These are phyloP conservation scores for Lonchura striata DNA, from an alignment of 2,113 vertebrate genomes.

Conservation along the genomic window DNA sequence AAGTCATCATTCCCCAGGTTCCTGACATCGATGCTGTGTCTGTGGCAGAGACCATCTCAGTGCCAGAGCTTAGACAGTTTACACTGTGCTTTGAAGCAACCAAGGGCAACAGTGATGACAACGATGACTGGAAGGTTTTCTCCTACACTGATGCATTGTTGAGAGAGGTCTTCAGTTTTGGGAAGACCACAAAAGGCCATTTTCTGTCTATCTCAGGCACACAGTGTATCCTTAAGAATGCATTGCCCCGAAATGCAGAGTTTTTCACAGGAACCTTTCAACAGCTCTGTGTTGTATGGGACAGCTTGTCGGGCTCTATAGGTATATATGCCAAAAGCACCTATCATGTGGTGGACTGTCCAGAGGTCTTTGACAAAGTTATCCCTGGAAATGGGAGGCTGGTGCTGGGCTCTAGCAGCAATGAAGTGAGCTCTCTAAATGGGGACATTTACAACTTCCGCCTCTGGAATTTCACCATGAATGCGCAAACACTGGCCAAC, in stretches of 20 bases:
- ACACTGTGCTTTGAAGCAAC: constrained; percentile 89
- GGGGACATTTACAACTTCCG: constrained; percentile 93
- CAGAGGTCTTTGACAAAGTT: constrained; percentile 29
- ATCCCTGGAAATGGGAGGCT: constrained; percentile 77
- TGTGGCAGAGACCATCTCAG: constrained; percentile 68
- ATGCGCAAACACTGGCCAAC: constrained; percentile 65
- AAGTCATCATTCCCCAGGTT: constrained; percentile 77
- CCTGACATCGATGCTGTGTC: constrained; percentile 57
- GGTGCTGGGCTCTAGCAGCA: constrained; percentile 76
- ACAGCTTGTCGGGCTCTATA: constrained; percentile 64
- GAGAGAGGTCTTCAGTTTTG: constrained; percentile 73
- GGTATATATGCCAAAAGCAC: constrained; percentile 68
- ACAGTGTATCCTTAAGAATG: constrained; percentile 72
- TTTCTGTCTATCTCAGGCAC: constrained; percentile 62
- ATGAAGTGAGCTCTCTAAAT: constrained; percentile 71
- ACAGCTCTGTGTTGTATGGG: constrained; percentile 82
- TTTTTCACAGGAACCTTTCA: constrained; percentile 79
- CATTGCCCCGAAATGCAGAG: constrained; percentile 62
- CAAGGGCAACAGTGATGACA: constrained; percentile 56
- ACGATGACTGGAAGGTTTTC: constrained; percentile 82
- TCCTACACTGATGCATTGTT: constrained; percentile 69
- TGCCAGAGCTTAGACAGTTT: constrained; percentile 83
- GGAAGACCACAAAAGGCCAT: constrained; percentile 59
- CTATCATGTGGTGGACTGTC: constrained; percentile 70
- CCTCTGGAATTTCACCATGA: constrained; percentile 89